A percentile compares a stretch with the other conserved stretches of the same genome.
These are phyloP conservation scores for Ptychodera flava DNA, from an alignment of 35 echinoderm and acorn worm genomes.

Conservation along the genomic window DNA sequence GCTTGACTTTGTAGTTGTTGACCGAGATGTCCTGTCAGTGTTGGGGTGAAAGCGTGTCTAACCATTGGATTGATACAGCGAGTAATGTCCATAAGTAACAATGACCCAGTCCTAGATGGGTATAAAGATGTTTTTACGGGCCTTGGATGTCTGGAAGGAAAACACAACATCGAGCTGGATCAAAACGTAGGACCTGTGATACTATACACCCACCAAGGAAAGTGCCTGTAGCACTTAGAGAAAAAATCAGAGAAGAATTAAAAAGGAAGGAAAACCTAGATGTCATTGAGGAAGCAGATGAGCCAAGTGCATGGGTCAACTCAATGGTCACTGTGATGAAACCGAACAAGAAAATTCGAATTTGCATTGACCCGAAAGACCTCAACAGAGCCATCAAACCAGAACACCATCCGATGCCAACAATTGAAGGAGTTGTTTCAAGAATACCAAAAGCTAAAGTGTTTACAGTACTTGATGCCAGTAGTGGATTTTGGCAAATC, in stretches of 20 bases:
- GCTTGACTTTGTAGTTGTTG: slow-evolving; percentile 28
- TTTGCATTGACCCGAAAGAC: slow-evolving; percentile 67
- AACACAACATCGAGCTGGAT: slow-evolving; percentile 28
- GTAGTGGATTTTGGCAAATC: slow-evolving; percentile 27
- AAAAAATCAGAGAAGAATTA: slow-evolving; percentile 50
- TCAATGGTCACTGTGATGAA: too few species aligned
- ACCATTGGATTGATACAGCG: background rate
- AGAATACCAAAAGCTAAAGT: slow-evolving; percentile 20
- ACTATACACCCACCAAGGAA: slow-evolving; percentile 35
- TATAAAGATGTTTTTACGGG: slow-evolving; percentile 38
- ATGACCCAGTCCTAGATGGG: background rate
- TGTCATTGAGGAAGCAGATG: slow-evolving; percentile 56
- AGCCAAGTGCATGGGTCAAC: too few species aligned
- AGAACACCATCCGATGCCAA: slow-evolving; percentile 44
- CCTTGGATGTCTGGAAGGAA: slow-evolving; percentile 37
- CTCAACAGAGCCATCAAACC: slow-evolving; percentile 43
- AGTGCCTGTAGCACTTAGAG: slow-evolving; percentile 40
- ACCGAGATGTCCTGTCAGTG: slow-evolving; percentile 4
- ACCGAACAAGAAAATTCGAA: slow-evolving; percentile 33
- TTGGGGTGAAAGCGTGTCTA: too few species aligned
- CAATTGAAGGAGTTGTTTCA: slow-evolving; percentile 62
- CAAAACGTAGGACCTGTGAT: slow-evolving; percentile 35
- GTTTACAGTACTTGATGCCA: slow-evolving; percentile 46
- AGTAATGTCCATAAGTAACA: too few species aligned
- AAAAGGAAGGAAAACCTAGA: slow-evolving; percentile 36